Percentiles rank a stretch among this genome's conserved stretches.
Evolutionary conservation across 1,140 invertebrate genomes (phyloP).

Genomic region (Macrotrachela quadricornifera): DNA sequence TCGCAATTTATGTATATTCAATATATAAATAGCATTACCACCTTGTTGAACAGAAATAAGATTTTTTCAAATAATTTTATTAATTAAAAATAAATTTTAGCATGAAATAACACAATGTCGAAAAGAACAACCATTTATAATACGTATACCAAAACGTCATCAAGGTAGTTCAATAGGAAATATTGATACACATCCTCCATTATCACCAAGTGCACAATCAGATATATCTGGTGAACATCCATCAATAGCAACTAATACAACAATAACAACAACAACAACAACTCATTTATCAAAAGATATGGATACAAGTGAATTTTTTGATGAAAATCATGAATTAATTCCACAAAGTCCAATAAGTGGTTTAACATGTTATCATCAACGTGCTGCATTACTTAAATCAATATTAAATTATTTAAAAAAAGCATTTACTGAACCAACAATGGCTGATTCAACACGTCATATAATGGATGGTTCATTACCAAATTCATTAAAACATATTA

Average conservation of each 20-base stretch:
- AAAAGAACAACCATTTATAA: conserved; percentile 53
- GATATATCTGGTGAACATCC: too few species aligned
- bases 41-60: neutral
- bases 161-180: too few species aligned
- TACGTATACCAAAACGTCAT: conserved; percentile 18
- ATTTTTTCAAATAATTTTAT: neutral
- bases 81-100: conserved; percentile 19
- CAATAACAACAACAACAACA: too few species aligned
- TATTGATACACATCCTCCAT: too few species aligned
- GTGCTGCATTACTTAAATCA: conserved; percentile 61
- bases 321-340: too few species aligned
- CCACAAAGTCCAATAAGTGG: neutral
- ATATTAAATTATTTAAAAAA: conserved; percentile 75
- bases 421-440: conserved; percentile 42
- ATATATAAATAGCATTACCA: neutral
- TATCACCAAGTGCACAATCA: too few species aligned
- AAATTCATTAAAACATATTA: conserved; percentile 60
- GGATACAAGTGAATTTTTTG: too few species aligned
- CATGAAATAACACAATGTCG: conserved; percentile 62
- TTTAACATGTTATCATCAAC: conserved; percentile 47
- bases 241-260: too few species aligned
- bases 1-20: too few species aligned
- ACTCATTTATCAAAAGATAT: too few species aligned
- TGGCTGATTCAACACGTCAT: conserved; percentile 8
- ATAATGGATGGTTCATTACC: conserved; percentile 65